Evolutionary conservation across 37 sponge, comb jelly and placozoan genomes (phyloP), one percentile per base, ranked within the genome.

Genomic region (Beroe ovata): DNA sequence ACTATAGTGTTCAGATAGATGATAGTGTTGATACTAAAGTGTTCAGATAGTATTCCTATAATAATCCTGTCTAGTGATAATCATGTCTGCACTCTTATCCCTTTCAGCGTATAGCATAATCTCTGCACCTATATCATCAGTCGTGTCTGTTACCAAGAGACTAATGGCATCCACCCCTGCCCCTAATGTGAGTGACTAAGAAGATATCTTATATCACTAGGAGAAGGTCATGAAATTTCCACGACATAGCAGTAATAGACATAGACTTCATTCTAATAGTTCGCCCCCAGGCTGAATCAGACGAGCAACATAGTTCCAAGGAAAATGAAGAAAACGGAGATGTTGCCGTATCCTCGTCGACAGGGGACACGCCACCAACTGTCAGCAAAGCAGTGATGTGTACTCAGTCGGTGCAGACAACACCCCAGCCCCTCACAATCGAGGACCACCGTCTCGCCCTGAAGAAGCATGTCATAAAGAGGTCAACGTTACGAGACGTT

Each of bases 21-120:
- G n/a, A n/a, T n/a, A n/a, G n/a, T n/a, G n/a, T n/a, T n/a, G n/a
- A n/a, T n/a, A n/a, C n/a, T n/a, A n/a, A n/a, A n/a, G n/a, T n/a
- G n/a, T n/a, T n/a, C n/a, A n/a, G n/a, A n/a, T n/a, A n/a, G n/a
- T n/a, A n/a, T n/a, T n/a, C n/a, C n/a, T n/a, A n/a, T n/a, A n/a
- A n/a, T n/a, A n/a, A n/a, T n/a, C n/a, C n/a, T n/a, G n/a, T n/a
- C n/a, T n/a, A n/a, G n/a, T n/a, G n/a, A n/a, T n/a, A n/a, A n/a
- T n/a, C n/a, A n/a, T n/a, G n/a, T n/a, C n/a, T n/a, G n/a, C n/a
- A n/a, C n/a, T n/a, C n/a, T 23, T 63, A 8, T 25, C 19, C 64
- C 26, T 36, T 71, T 29, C 84, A 77, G 84, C 84, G 41, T 77
- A 77, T 42, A 77, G 84, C 84, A 77, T 77, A 14, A 42, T 77